phyloP scores from a whole-genome alignment of 2,888 invertebrate genomes.

The Mactromeris polynyma region DNA sequence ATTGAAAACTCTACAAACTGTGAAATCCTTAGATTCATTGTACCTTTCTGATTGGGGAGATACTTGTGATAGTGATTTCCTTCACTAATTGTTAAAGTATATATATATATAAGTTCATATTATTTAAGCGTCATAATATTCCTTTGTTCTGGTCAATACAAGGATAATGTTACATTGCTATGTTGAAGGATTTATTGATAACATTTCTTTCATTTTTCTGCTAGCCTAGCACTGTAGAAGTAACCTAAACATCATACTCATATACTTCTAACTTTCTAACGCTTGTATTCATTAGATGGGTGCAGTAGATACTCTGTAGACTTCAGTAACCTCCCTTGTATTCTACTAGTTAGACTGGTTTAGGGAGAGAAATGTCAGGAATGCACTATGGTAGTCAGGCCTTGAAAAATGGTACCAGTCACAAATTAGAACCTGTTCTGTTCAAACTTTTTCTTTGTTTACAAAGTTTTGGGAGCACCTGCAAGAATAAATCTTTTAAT shows the following conservation, averaged over 20 bases:
- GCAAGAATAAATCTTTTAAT: too few relatives aligned
- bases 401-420: conserved; percentile 55
- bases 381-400: conserved; percentile 72
- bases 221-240: neutral
- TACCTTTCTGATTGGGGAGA: too few relatives aligned
- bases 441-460: neutral
- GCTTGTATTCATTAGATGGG: conserved; percentile 35
- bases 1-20: too few relatives aligned
- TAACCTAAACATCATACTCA: neutral
- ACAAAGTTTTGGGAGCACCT: too few relatives aligned
- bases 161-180: neutral
- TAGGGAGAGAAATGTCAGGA: conserved; percentile 18
- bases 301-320: conserved; percentile 38
- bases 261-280: conserved; percentile 43
- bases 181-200: neutral
- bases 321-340: conserved; percentile 8
- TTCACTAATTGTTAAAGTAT: too few relatives aligned
- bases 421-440: neutral
- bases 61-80: too few relatives aligned
- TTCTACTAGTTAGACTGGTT: conserved; percentile 42
- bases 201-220: neutral
- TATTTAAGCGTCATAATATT: too few relatives aligned
- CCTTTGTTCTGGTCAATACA: too few relatives aligned
- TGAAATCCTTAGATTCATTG: too few relatives aligned
- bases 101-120: too few relatives aligned